Percentiles rank a stretch among this genome's conserved stretches.
Evolutionary conservation across 2,113 vertebrate species (phyloP).

Genomic region (Loxodonta africana): DNA sequence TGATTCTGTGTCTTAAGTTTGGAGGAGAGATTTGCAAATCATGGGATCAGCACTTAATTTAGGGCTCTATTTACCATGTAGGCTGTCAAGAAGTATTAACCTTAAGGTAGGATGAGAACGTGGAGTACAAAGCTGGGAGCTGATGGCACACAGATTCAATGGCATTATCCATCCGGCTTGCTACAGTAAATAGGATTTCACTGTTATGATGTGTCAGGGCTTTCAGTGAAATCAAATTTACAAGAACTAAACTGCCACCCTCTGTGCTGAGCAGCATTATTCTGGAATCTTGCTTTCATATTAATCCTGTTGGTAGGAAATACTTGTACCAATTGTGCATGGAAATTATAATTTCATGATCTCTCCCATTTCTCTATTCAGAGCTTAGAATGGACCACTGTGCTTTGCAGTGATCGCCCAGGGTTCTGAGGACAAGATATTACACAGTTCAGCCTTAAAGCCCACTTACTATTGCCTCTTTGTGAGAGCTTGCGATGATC

Average conservation of each 20-base stretch:
- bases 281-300: slow-evolving; percentile 87
- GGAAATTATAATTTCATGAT: slow-evolving; percentile 92
- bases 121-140: slow-evolving; percentile 87
- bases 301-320: slow-evolving; percentile 91
- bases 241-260: slow-evolving; percentile 89
- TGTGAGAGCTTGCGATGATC: slow-evolving; percentile 70
- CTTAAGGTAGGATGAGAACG: slow-evolving; percentile 89
- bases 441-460: slow-evolving; percentile 80
- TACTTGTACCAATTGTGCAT: slow-evolving; percentile 89
- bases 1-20: slow-evolving; percentile 65
- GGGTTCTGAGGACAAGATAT: slow-evolving; percentile 80
- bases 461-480: slow-evolving; percentile 73
- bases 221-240: slow-evolving; percentile 92
- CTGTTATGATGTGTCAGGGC: slow-evolving; percentile 93
- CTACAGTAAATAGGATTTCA: slow-evolving; percentile 92
- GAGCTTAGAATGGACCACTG: slow-evolving; percentile 83
- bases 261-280: slow-evolving; percentile 90
- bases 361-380: slow-evolving; percentile 86
- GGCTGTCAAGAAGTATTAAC: slow-evolving; percentile 91
- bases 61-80: slow-evolving; percentile 86
- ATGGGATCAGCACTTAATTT: slow-evolving; percentile 87
- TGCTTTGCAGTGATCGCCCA: slow-evolving; percentile 84
- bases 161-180: slow-evolving; percentile 90
- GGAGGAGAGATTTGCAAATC: slow-evolving; percentile 87
- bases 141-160: slow-evolving; percentile 90